Conservation (phyloP, 2,113 vertebrate species). For the Podiceps cristatus region DNA sequence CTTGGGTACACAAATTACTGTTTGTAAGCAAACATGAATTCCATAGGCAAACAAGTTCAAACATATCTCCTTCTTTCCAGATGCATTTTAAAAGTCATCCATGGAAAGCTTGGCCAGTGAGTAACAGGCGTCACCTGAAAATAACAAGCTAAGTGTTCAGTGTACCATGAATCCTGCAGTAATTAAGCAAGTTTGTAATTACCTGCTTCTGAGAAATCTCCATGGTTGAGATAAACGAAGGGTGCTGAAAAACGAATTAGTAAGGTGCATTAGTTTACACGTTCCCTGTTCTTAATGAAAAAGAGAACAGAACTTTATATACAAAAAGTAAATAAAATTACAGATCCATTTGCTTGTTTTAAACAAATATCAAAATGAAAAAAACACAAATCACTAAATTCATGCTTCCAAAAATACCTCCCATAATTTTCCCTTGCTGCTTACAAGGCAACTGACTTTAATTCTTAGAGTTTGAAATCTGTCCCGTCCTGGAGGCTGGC, state of each 20-base stretch:
- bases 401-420: neutral
- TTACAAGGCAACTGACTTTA: neutral
- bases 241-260: constrained; percentile 75
- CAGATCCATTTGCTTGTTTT: neutral
- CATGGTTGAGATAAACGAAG: constrained; percentile 87
- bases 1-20: constrained; percentile 1
- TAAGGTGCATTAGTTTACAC: neutral
- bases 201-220: constrained; percentile 96
- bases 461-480: neutral
- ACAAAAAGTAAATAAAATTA: neutral
- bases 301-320: neutral
- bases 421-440: neutral
- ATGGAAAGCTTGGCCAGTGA: neutral
- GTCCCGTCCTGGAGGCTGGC: neutral
- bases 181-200: constrained; percentile 13
- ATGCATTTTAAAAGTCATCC: neutral
- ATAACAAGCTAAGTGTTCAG: neutral
- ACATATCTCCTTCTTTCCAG: neutral
- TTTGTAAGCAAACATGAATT: neutral
- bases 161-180: neutral
- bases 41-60: constrained; percentile 25
- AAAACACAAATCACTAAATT: neutral
- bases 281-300: neutral
- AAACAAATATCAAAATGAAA: neutral
- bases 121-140: neutral